These are phyloP conservation scores for Corythoichthys intestinalis DNA, from an alignment of 2,113 vertebrate species.

Conservation along the genomic window DNA sequence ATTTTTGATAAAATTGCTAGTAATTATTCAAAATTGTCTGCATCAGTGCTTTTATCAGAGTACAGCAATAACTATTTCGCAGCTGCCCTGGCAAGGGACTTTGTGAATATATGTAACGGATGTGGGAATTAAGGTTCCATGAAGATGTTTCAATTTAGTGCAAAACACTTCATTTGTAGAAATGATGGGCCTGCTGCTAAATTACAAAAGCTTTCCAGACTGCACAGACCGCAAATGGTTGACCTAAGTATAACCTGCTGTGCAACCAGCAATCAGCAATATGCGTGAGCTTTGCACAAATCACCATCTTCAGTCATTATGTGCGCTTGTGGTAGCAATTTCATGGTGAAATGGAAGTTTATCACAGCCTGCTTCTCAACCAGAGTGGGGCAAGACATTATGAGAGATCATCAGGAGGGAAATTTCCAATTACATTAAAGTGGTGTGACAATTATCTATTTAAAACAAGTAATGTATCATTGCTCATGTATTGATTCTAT, in stretches of 20 bases:
- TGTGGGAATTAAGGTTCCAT: too few relatives aligned
- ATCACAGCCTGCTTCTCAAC: background rate
- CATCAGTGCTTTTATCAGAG: background rate
- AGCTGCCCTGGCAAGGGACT: background rate
- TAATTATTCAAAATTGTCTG: background rate
- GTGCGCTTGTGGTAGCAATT: background rate
- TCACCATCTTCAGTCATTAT: background rate
- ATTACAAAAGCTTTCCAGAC: background rate
- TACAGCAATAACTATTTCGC: background rate
- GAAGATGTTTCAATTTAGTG: background rate
- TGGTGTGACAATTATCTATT: background rate
- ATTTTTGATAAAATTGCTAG: background rate
- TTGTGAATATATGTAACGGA: background rate
- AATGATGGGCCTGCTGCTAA: slow-evolving; percentile 2
- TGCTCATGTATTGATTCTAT: background rate
- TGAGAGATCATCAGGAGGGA: background rate
- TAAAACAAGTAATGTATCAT: background rate
- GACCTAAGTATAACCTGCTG: background rate
- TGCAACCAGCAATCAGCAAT: background rate
- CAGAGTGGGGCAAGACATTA: background rate
- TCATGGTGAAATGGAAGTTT: background rate
- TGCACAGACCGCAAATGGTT: background rate
- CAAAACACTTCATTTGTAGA: background rate
- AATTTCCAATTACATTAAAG: background rate
- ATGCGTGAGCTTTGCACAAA: background rate